These are phyloP conservation scores for Drosophila macrothrix DNA, from an alignment of 2,888 invertebrate genomes.

Conservation along the genomic window DNA sequence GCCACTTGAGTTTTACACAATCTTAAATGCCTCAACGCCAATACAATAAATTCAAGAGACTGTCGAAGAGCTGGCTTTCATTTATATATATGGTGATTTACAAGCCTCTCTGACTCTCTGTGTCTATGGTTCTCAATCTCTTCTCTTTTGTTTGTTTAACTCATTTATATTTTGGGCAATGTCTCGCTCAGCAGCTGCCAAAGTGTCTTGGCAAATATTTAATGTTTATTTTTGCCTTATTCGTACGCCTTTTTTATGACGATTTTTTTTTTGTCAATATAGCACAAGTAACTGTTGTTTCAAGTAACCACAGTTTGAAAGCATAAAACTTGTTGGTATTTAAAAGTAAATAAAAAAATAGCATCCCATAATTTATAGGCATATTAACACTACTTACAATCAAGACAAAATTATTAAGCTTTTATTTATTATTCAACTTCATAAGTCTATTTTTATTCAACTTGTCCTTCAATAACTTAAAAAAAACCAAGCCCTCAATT, in stretches of 20 bases:
- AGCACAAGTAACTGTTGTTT: slow-evolving; percentile 52
- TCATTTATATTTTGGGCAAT: slow-evolving; percentile 51
- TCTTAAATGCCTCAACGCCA: slow-evolving; percentile 41
- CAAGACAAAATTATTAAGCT: not conserved
- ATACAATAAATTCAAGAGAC: slow-evolving; percentile 19
- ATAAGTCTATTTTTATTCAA: slow-evolving; percentile 15
- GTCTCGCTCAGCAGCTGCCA: slow-evolving; percentile 27
- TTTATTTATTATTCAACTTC: slow-evolving; percentile 6
- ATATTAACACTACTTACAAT: slow-evolving; percentile 8
- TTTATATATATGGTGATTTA: not conserved
- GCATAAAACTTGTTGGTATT: not conserved
- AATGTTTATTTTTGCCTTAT: slow-evolving; percentile 50
- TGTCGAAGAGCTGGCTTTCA: slow-evolving; percentile 6
- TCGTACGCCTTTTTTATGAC: slow-evolving; percentile 9
- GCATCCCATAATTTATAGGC: not conserved
- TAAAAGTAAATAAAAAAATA: not conserved
- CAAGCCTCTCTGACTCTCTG: slow-evolving; percentile 1
- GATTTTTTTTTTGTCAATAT: slow-evolving; percentile 11
- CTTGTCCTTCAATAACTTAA: slow-evolving; percentile 47
- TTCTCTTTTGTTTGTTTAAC: slow-evolving; percentile 14
- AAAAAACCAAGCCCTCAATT: slow-evolving; percentile 15
- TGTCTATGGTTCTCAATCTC: slow-evolving; percentile 5
- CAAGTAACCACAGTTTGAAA: not conserved
- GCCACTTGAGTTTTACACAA: slow-evolving; percentile 33
- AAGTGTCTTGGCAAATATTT: slow-evolving; percentile 42